Evolutionary conservation across 2,888 invertebrate genomes (phyloP).

Genomic region (Flexamia atlantica): DNA sequence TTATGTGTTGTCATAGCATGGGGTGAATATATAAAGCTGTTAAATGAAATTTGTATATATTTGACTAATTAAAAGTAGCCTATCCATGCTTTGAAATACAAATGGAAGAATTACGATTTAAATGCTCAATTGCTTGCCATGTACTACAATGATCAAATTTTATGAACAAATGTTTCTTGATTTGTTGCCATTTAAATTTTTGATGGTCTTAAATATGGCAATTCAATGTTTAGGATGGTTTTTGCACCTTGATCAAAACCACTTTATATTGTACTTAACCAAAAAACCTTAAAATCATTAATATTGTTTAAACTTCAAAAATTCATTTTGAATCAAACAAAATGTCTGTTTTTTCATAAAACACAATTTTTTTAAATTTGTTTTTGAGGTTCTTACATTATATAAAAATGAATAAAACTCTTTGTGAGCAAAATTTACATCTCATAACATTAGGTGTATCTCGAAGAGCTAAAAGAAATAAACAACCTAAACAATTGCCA

Average conservation of each 20-base stretch:
- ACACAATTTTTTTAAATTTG: too few relatives aligned
- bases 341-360: too few relatives aligned
- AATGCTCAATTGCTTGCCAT: conserved; percentile 58
- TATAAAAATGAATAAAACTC: too few relatives aligned
- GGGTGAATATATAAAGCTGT: conserved; percentile 17
- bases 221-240: background rate
- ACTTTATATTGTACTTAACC: too few relatives aligned
- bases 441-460: too few relatives aligned
- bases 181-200: background rate
- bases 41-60: conserved; percentile 30
- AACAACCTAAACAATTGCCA: conserved; percentile 18
- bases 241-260: background rate
- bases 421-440: too few relatives aligned
- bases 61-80: conserved; percentile 47
- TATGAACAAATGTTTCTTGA: background rate
- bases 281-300: too few relatives aligned
- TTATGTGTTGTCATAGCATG: conserved; percentile 51
- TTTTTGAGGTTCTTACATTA: too few relatives aligned
- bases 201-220: conserved; percentile 5
- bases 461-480: too few relatives aligned
- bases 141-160: conserved; percentile 17
- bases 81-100: conserved; percentile 54
- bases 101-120: conserved; percentile 23
- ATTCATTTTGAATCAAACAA: too few relatives aligned
- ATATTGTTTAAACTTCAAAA: too few relatives aligned